Evolutionary conservation across 2,888 invertebrate species (phyloP), one percentile per base, ranked within the genome.

Genomic region (Rhogogaster chlorosoma): DNA sequence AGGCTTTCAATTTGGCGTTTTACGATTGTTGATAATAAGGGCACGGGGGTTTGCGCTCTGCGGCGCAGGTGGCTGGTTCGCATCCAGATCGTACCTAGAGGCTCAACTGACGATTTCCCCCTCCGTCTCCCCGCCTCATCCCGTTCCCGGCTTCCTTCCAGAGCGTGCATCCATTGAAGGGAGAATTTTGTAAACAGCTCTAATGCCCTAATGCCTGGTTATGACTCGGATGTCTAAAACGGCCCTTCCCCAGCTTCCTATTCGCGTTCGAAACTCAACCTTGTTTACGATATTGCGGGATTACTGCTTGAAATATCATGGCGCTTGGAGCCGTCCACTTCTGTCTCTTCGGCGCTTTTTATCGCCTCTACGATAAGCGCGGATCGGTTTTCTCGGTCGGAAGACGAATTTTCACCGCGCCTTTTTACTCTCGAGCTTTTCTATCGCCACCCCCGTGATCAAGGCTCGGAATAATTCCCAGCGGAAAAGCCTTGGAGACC

Each of bases 251-350:
- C 88, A 86, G 88, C 29, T 78, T n/a, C 29, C 53, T 53, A 2
- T 29, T 77, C 53, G 18, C 77, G 29, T 80, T 22, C 80, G 36
- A 29, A 64, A 57, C 80, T 80, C 73, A 73, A 45, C 77, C 77
- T 93, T 93, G 92, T 93, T 93, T 93, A 93, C 91, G 93, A 93
- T 93, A 93, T 93, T 93, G 93, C 92, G 89, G 93, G 93, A 93
- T 93, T 93, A 93, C 45, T 42, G 91, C n/a, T 53, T 90, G 89
- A 91, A 91, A 93, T 93, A 93, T 93, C 93, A 6, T 93, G 90
- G 92, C 93, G 93, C 93, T 93, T 89, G 92, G 91, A 92, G 91
- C 91, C 22, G 29, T 38, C 77, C 32, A n/a, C 29, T 29, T 77
- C 32, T 53, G 32, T 29, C 12, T 67, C 9, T 26, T 61, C 26